Evolutionary conservation across 1,140 invertebrate genomes (phyloP), one percentile per base, ranked within the genome.

Genomic region (Drosophila pruinosa): DNA sequence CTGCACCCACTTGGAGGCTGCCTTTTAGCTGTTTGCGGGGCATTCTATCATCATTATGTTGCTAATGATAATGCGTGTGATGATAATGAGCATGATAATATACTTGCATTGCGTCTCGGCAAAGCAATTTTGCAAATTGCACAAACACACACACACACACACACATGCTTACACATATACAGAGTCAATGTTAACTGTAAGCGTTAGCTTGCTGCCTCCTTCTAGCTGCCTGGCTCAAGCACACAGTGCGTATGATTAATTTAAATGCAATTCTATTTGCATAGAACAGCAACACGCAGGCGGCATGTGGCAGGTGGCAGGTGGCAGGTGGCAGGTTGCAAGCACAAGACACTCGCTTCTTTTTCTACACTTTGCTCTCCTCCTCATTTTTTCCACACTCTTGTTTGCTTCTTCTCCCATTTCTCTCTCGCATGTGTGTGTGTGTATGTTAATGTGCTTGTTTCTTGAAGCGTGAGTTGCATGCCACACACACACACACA

Each of bases 241-340:
- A 65, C 61, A 85, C 77, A 68, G 65, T 81, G 82, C 82, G 81
- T 86, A 86, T 86, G 81, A 86, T 86, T 86, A 88, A 88, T 86
- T 86, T 88, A 86, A 86, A 85, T 81, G 81, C 76, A 85, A 70
- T 75, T 78, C 68, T 77, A 80, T 86, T 86, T 81, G 80, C 80
- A 73, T 85, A 71, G 69, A 17, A 48, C 45, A 58, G 69, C 64
- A 58, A 59, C 38, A 45, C 45, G 57, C 61, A 65, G 26, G 26
- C 26, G 12, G 21, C 12, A 34, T 31, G 47, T 22, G 36, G 31
- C 22, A 45, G 3, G 26, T n/a, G 14, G 26, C 38, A 38, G 28
- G 19, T 47, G 12, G 43, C 43, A 41, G 21, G 41, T 38, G 26
- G 28, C 50, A 53, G 50, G 10, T 53, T 47, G 43, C 43, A 47